These are phyloP conservation scores for Merluccius polli DNA, from an alignment of 2,797 vertebrate species.

Conservation along the genomic window DNA sequence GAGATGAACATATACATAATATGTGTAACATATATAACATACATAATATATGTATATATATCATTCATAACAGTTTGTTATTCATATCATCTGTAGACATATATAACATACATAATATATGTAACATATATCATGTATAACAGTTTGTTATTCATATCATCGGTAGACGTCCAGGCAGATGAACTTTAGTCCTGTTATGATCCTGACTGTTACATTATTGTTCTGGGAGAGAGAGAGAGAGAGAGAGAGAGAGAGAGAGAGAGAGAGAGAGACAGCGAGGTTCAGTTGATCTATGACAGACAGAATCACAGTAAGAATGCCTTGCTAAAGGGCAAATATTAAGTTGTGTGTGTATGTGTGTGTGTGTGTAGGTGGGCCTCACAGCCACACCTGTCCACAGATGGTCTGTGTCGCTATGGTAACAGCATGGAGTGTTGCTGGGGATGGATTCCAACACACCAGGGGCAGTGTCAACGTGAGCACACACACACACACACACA, in stretches of 20 bases:
- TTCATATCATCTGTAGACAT: neutral
- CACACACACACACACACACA: slow-evolving; percentile 11
- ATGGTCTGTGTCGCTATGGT: slow-evolving; percentile 83
- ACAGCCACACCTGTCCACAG: slow-evolving; percentile 52
- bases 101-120: too few relatives aligned
- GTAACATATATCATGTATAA: too few relatives aligned
- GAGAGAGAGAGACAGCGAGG: too few relatives aligned
- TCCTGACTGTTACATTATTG: neutral
- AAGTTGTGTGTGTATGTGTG: neutral
- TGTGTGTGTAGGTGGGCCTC: slow-evolving; percentile 70
- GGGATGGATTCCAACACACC: slow-evolving; percentile 79
- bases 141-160: neutral
- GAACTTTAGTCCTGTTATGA: neutral
- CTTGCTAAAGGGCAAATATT: neutral
- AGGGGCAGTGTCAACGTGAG: slow-evolving; percentile 88
- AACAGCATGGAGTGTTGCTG: slow-evolving; percentile 87
- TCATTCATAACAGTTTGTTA: neutral
- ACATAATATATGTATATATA: too few relatives aligned
- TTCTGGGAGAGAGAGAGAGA: too few relatives aligned
- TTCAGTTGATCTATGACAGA: too few relatives aligned
- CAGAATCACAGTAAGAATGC: neutral
- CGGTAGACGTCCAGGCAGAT: neutral
- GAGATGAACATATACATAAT: neutral
- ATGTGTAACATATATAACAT: too few relatives aligned
- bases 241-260: too few relatives aligned